Percentiles rank a stretch among this genome's conserved stretches.
Evolutionary conservation across 2,888 invertebrate genomes (phyloP).

Genomic region (Gandaritis pyraliata): DNA sequence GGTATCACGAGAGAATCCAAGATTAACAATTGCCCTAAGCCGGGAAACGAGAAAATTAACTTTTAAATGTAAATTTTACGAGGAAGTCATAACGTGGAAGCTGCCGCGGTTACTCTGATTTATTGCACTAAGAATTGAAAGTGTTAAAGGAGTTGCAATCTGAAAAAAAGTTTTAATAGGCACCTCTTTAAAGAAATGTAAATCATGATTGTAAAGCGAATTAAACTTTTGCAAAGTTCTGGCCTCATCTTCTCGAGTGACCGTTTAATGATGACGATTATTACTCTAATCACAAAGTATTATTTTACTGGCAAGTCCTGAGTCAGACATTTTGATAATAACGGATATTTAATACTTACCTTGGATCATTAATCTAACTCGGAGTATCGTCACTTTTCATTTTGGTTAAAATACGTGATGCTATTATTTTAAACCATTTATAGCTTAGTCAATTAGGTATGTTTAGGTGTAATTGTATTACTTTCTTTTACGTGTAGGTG

Average conservation of each 20-base stretch:
- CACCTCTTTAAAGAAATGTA: slow-evolving; percentile 82
- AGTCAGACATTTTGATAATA: slow-evolving; percentile 37
- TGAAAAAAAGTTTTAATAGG: slow-evolving; percentile 83
- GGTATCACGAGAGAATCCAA: slow-evolving; percentile 67
- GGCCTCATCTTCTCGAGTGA: slow-evolving; percentile 71
- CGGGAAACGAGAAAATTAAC: slow-evolving; percentile 79
- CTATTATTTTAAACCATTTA: background rate
- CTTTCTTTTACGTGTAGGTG: too few relatives aligned
- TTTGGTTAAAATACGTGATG: slow-evolving; percentile 7
- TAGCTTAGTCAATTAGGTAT: too few relatives aligned
- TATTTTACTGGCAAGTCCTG: slow-evolving; percentile 53
- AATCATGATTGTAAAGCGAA: slow-evolving; percentile 75
- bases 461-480: too few relatives aligned
- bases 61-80: slow-evolving; percentile 84
- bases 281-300: slow-evolving; percentile 61
- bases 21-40: slow-evolving; percentile 80
- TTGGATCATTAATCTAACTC: slow-evolving; percentile 22
- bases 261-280: slow-evolving; percentile 74
- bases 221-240: slow-evolving; percentile 74
- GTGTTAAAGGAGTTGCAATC: slow-evolving; percentile 83
- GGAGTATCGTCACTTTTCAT: slow-evolving; percentile 9
- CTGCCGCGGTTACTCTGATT: slow-evolving; percentile 82
- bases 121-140: slow-evolving; percentile 82
- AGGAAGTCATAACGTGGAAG: slow-evolving; percentile 83
- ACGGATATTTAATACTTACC: slow-evolving; percentile 33